phyloP scores from a whole-genome alignment of 2,797 vertebrate species.

The Periparus ater region DNA sequence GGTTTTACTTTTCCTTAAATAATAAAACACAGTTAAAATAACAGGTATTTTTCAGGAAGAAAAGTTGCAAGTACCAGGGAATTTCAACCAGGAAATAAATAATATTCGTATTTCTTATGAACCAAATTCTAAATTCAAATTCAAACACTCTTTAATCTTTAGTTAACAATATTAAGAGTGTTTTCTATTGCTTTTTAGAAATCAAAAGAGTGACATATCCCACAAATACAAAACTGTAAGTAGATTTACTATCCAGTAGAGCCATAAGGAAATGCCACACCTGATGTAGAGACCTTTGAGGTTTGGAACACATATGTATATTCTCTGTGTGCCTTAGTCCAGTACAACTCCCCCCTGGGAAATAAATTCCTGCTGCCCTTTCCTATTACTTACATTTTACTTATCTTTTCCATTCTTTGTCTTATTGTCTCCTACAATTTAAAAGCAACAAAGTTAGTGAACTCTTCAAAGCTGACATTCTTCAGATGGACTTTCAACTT shows the following conservation, averaged over 20 bases:
- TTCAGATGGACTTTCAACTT: conserved; percentile 48
- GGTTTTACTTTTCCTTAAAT: background rate
- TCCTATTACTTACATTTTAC: conserved; percentile 85
- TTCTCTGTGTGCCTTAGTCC: conserved; percentile 29
- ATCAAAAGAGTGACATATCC: conserved; percentile 68
- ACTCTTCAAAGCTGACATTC: conserved; percentile 61
- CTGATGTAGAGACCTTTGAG: conserved; percentile 66
- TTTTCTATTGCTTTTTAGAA: conserved; percentile 54
- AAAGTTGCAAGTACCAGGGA: background rate
- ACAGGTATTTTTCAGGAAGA: background rate
- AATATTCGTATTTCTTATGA: conserved; percentile 24
- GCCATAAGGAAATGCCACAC: conserved; percentile 75
- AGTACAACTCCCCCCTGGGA: conserved; percentile 57
- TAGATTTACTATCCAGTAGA: conserved; percentile 70
- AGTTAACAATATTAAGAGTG: conserved; percentile 46
- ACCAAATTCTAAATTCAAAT: conserved; percentile 7
- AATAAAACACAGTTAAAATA: background rate
- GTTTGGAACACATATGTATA: conserved; percentile 65
- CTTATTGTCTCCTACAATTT: conserved; percentile 82
- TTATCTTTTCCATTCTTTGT: conserved; percentile 86
- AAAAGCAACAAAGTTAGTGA: conserved; percentile 72
- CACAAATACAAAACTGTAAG: conserved; percentile 61
- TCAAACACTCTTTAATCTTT: conserved; percentile 40
- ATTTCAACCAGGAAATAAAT: conserved; percentile 5
- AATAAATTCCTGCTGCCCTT: conserved; percentile 68